Evolutionary conservation across 2,797 vertebrate genomes (phyloP), one percentile per base, ranked within the genome.

Genomic region (Cyclopterus lumpus): DNA sequence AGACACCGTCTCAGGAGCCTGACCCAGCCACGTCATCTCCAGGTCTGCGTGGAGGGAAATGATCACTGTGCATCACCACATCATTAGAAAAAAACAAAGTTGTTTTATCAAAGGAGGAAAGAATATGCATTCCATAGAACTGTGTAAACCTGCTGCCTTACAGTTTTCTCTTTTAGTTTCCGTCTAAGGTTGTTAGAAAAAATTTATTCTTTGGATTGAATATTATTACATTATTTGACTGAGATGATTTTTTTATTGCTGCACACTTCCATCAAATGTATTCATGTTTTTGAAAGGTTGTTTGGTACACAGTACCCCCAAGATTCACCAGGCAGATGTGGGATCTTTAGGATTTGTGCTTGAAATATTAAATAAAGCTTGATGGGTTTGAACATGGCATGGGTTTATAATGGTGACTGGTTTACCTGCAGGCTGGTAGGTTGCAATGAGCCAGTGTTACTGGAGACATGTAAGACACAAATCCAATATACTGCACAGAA

Each of bases 21-120:
- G 40, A 80, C 71, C 26, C 73, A 91, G 94, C 95, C 94, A 95
- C 94, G 91, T 95, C 93, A 94, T 85, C 92, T 68, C 6, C 55
- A 38, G 69, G 71, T 60, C 71, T 78, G 40, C 38, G 68, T 71
- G 79, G 40, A 60, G 86, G 79, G 80, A 76, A 86, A 84, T 36
- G n/a, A 83, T 82, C 72, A 57, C 34, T 59, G 67, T 70, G 78
- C 63, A 83, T 77, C 71, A 58, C 77, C 71, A 61, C 44, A 73
- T 78, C 57, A 59, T 64, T 64, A 30, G 20, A 9, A 16, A 68
- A 68, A 69, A n/a, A 40, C 28, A 71, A 48, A 15, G 11, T 15
- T 18, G 67, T 62, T 36, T 59, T 48, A 69, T 74, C 69, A 64
- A 77, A 83, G 61, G 9, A 64, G 54, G 20, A 58, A 62, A 69